These are phyloP conservation scores for Gryon sp. DNA, from an alignment of 1,140 invertebrate species.

Conservation along the genomic window DNA sequence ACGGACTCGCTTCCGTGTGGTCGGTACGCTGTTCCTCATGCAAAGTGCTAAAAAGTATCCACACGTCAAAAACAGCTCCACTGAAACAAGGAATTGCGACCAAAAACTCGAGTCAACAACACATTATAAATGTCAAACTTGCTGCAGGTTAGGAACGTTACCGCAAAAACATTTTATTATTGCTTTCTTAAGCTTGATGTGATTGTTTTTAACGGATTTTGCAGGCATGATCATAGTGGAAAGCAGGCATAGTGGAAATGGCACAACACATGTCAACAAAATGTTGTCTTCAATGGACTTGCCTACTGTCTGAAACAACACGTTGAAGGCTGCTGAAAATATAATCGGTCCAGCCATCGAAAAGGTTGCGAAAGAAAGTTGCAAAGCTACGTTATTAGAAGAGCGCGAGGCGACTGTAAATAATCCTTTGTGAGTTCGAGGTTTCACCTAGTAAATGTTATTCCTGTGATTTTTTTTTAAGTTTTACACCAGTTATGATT, in stretches of 20 bases:
- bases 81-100: too few species aligned
- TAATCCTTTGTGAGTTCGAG: too few species aligned
- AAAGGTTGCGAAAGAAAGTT: too few species aligned
- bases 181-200: not conserved
- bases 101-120: not conserved
- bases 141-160: not conserved
- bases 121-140: constrained; percentile 4
- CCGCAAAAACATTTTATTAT: too few species aligned
- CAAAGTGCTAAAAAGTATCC: constrained; percentile 5
- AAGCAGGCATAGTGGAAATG: not conserved
- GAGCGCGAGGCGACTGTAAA: too few species aligned
- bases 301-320: not conserved
- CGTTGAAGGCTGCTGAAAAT: not conserved
- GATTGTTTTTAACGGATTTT: not conserved
- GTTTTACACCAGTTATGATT: too few species aligned
- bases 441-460: too few species aligned
- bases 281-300: not conserved
- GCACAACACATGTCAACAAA: not conserved
- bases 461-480: too few species aligned
- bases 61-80: not conserved
- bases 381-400: too few species aligned
- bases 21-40: not conserved
- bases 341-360: too few species aligned
- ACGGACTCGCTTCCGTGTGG: constrained; percentile 4
- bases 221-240: not conserved